Percentiles rank a stretch among this genome's conserved stretches.
Evolutionary conservation across 37 sponge, comb jelly and placozoan genomes (phyloP).

Genomic region (Beroe ovata): DNA sequence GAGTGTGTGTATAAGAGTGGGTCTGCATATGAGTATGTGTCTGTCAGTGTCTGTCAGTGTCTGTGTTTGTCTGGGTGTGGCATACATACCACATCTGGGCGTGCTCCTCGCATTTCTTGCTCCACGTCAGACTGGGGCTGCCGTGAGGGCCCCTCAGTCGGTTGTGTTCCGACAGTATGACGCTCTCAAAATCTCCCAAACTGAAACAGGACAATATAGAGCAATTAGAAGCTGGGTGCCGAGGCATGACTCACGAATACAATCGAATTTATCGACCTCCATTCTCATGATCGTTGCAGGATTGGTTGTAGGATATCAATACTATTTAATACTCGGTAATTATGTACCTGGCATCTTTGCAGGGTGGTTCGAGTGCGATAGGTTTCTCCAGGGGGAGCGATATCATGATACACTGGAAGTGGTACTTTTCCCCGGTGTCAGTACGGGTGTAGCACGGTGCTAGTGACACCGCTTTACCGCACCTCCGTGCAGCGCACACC

Average conservation of each 20-base stretch:
- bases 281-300: no score
- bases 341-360: not conserved
- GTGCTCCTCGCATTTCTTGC: conserved; percentile 7
- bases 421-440: conserved; percentile 43
- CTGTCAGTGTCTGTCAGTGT: no score
- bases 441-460: conserved; percentile 49
- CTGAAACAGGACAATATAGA: not conserved
- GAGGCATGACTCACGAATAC: no score
- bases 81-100: conserved; percentile 32
- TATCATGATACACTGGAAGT: conserved; percentile 66
- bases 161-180: not conserved
- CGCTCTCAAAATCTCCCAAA: conserved; percentile 5
- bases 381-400: conserved; percentile 26
- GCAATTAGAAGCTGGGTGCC: no score
- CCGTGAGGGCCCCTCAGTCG: not conserved
- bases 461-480: conserved; percentile 25
- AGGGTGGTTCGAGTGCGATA: not conserved
- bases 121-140: conserved; percentile 17
- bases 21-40: no score
- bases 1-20: no score
- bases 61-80: not conserved
- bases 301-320: no score
- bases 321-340: no score
- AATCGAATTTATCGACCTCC: no score
- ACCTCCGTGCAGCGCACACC: not conserved